Conservation (phyloP, 2,797 vertebrate species). For the Spinus olivaceus region DNA sequence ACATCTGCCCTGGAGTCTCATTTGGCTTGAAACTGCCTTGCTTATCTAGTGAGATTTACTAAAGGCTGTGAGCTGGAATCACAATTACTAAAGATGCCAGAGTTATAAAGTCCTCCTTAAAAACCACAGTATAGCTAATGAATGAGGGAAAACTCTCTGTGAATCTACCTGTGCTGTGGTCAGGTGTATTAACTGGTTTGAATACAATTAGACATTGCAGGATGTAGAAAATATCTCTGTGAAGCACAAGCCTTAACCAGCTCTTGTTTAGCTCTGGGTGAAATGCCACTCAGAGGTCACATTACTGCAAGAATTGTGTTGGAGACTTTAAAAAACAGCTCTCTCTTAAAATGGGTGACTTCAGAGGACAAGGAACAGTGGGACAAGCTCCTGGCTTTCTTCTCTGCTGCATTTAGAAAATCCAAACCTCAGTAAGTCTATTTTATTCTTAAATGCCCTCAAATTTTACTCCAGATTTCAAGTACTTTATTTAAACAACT, state of each 20-base stretch:
- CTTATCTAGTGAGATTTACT: background rate
- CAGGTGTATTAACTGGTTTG: background rate
- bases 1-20: background rate
- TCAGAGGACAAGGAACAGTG: background rate
- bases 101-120: background rate
- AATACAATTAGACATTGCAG: background rate
- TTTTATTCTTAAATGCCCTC: background rate
- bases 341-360: background rate
- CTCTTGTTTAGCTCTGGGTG: background rate
- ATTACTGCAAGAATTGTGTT: background rate
- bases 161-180: background rate
- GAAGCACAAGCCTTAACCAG: background rate
- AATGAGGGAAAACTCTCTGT: background rate
- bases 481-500: background rate
- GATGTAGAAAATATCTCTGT: background rate
- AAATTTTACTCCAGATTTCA: background rate
- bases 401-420: background rate
- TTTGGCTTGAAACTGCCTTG: background rate
- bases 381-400: background rate
- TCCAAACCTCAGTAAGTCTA: background rate
- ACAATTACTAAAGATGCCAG: background rate
- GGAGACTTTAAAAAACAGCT: background rate
- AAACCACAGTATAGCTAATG: background rate
- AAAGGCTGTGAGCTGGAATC: background rate
- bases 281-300: background rate